Conservation (phyloP, 2,888 invertebrate genomes). For the Leucophenga maculata region DNA sequence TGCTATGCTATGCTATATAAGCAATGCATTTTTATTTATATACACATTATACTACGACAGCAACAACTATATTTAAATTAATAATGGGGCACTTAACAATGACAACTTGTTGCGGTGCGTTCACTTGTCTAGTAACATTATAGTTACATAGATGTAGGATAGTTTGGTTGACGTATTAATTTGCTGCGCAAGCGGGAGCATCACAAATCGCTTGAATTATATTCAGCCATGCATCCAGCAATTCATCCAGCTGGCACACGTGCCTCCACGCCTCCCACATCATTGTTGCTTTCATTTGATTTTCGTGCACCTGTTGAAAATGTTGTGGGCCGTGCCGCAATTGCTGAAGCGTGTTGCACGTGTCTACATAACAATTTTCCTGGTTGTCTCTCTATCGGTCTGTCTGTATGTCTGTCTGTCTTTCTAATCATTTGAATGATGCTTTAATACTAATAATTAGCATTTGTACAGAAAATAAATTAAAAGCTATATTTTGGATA, state of each 20-base stretch:
- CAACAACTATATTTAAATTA: conserved; percentile 52
- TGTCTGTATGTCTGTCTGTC: no score
- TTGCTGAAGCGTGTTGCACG: conserved; percentile 15
- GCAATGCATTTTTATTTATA: background rate
- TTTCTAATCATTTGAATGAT: background rate
- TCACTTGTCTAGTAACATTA: background rate
- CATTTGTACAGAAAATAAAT: background rate
- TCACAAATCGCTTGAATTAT: background rate
- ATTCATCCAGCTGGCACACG: background rate
- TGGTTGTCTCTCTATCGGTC: no score
- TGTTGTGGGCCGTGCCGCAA: background rate
- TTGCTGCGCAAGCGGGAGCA: background rate
- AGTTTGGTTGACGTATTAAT: background rate
- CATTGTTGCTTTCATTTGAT: background rate
- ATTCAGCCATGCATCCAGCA: background rate
- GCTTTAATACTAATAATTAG: conserved; percentile 1
- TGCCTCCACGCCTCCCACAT: background rate
- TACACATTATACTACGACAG: background rate
- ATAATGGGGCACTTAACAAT: conserved; percentile 48
- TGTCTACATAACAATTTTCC: background rate
- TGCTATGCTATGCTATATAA: background rate
- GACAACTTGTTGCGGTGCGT: conserved; percentile 19
- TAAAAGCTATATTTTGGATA: no score
- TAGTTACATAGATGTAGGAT: background rate
- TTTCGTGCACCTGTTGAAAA: background rate